Base-by-base conservation (phyloP, 2,113 vertebrate species). In the Chionis minor region DNA sequence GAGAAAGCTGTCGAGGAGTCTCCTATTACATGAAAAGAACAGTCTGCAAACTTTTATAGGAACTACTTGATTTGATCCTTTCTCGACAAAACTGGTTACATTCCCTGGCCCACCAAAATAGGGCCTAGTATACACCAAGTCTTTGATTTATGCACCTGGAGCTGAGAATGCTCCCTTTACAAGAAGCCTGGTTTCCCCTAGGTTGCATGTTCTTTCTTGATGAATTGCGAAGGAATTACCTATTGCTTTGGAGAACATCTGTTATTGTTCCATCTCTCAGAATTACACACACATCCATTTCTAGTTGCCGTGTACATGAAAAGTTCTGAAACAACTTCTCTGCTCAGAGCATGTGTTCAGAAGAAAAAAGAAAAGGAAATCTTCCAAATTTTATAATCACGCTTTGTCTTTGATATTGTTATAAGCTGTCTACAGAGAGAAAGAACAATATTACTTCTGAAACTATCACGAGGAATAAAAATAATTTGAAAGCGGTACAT, bases 141-240 rank as follows among this genome's bases (percentile, higher is more conserved):
- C 92, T 96, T 95, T 94, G 88, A 96, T 92, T 86, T 61, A 85
- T 58, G 85, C 90, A 95, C 87, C 91, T 95, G 94, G 83, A 91
- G 78, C 35, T 89, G 61, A 85, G 81, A 94, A 45, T 42, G 33
- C 14, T 95, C 70, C 58, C 74, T 97, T 95, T 94, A 96, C 81
- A 94, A 96, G 92, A 82, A 94, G 95, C 78, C 91, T 95, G 91
- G 56, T 81, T 95, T 94, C 66, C 70, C 71, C 94, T 73, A 87
- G 70, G 84, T 73, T 91, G 44, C 66, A 33, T 80, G 91, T 82
- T 95, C 71, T 32, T 77, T 87, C 81, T 89, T 94, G 70, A 95
- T 77, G 73, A 94, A 80, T 89, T 87, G 84, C 52, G 56, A 85
- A 38, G 62, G 81, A 95, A 91, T 82, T 95, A 94, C 89, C 86